Evolutionary conservation across 2,797 vertebrate genomes (phyloP).

Genomic region (Hydrophis major): DNA sequence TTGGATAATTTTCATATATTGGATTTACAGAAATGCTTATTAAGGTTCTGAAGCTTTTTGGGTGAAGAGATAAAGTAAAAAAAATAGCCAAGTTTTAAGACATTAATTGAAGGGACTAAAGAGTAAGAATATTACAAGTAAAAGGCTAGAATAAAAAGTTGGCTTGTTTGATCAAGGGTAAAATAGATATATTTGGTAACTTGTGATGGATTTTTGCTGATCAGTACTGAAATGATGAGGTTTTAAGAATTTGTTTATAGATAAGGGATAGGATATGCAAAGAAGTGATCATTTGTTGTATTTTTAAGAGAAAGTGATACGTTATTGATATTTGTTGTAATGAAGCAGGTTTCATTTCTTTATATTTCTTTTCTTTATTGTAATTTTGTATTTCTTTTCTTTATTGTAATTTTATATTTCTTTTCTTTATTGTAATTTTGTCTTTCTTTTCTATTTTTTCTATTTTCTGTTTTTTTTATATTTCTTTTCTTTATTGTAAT

Average conservation of each 20-base stretch:
- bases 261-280: background rate
- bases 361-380: background rate
- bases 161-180: background rate
- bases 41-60: background rate
- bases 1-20: background rate
- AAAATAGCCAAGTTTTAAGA: background rate
- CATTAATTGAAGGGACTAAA: background rate
- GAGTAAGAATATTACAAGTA: too few relatives aligned
- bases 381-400: too few relatives aligned
- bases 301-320: background rate
- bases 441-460: background rate
- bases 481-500: background rate
- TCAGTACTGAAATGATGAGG: background rate
- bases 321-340: background rate
- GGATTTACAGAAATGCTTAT: background rate
- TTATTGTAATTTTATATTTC: too few relatives aligned
- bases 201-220: background rate
- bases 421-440: background rate
- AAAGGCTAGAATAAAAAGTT: background rate
- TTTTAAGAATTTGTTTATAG: background rate
- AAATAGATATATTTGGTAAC: background rate
- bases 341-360: background rate
- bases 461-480: background rate
- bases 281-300: background rate
- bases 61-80: background rate